Base-by-base conservation (phyloP, 2,113 vertebrate genomes). In the Mirounga angustirostris region DNA sequence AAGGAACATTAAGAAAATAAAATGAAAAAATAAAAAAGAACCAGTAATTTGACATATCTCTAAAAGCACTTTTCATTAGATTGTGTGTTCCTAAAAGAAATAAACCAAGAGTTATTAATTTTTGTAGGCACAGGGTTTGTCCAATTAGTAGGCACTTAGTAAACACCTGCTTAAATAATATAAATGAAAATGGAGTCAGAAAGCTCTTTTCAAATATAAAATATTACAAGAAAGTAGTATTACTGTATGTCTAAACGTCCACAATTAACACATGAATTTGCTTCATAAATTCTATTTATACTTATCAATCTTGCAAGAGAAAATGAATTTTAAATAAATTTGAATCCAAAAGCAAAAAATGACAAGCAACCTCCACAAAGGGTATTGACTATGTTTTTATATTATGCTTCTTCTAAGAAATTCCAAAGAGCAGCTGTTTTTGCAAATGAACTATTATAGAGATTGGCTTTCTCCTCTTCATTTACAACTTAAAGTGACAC, bases 301-400 rank as follows among this genome's bases (percentile, higher is more conserved):
- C 4, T 74, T 74, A 43, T 21, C 28, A 82, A 86, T 56, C 52
- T 91, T 65, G 46, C 8, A 94, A 80, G 28, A 92, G 18, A 96
- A 87, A 78, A 30, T 63, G 28, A 93, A 89, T 87, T 86, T 90
- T 95, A 83, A 85, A 76, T 59, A 91, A 91, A 93, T 63, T 87
- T 90, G 12, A 67, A 87, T 59, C 63, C 24, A 83, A 96, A 22
- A 4, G 21, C n/a, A 95, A 86, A 90, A 89, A 58, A 6, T 18
- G 6, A 87, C 26, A 82, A 96, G 65, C 36, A 97, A 71, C 11
- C 46, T 94, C 80, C 58, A 85, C 43, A 59, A 50, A 36, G 28
- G 1, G 4, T 58, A 88, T 30, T 81, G 52, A 74, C 63, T 79
- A 58, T 65, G 18, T 16, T 81, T 91, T 95, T 89, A 67, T 36